Evolutionary conservation across 2,113 vertebrate genomes (phyloP).

Genomic region (Podarcis cretensis): DNA sequence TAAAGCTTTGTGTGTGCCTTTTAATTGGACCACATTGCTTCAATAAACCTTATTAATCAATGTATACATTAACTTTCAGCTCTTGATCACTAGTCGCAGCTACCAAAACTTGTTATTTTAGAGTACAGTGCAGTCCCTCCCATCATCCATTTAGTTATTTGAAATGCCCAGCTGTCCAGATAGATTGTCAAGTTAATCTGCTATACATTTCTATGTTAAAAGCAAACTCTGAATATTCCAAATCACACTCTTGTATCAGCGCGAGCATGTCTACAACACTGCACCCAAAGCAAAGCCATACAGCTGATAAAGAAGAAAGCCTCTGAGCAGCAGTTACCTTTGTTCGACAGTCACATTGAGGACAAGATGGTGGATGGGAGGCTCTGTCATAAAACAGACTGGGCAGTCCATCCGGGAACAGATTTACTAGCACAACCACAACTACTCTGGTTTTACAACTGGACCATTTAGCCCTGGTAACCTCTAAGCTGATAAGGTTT

Average conservation of each 20-base stretch:
- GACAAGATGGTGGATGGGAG: neutral
- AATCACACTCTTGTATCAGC: neutral
- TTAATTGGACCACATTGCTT: neutral
- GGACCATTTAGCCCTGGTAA: neutral
- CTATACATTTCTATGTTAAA: neutral
- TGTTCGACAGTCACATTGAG: neutral
- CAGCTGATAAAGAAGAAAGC: neutral
- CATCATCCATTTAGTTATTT: neutral
- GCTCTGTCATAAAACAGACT: neutral
- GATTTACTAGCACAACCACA: neutral
- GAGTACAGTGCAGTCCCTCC: neutral
- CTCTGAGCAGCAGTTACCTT: neutral
- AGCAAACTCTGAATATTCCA: neutral
- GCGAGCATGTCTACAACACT: neutral
- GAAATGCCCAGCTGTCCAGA: neutral
- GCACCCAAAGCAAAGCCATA: neutral
- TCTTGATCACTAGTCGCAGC: neutral
- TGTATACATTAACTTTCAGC: neutral
- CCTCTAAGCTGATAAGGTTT: neutral
- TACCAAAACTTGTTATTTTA: neutral
- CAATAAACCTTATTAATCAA: neutral
- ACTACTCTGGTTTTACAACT: neutral
- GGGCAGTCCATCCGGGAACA: no score
- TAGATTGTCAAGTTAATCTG: neutral
- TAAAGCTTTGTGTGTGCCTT: neutral